Conservation (phyloP, 2,113 vertebrate species). For the Dolichallabes microphthalmus region DNA sequence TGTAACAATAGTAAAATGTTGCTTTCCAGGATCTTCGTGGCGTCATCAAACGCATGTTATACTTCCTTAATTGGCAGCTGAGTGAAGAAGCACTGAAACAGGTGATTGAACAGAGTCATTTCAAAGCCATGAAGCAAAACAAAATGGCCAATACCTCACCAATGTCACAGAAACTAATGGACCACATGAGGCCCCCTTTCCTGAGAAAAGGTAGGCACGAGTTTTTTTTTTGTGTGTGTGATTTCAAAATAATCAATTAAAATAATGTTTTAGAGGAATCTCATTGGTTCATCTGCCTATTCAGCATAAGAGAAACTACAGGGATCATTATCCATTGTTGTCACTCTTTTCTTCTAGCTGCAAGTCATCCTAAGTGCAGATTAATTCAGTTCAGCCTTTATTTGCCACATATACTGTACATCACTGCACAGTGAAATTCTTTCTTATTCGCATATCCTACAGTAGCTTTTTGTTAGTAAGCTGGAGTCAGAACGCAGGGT, state of each 20-base stretch:
- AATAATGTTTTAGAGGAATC: not conserved
- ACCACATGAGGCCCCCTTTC: slow-evolving; percentile 59
- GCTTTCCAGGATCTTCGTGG: slow-evolving; percentile 68
- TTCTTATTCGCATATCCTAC: too few relatives aligned
- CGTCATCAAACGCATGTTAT: slow-evolving; percentile 59
- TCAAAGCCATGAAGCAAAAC: slow-evolving; percentile 73
- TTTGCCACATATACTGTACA: too few relatives aligned
- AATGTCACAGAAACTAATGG: slow-evolving; percentile 49
- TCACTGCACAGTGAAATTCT: too few relatives aligned
- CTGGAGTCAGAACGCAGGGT: too few relatives aligned
- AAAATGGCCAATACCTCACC: slow-evolving; percentile 72
- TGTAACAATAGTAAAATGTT: not conserved
- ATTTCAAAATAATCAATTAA: not conserved
- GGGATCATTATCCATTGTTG: too few relatives aligned
- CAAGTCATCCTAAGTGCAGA: too few relatives aligned
- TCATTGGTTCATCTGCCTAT: not conserved
- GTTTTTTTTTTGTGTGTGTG: not conserved
- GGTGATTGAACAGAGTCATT: slow-evolving; percentile 67
- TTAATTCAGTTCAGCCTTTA: too few relatives aligned
- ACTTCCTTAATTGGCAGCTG: slow-evolving; percentile 67
- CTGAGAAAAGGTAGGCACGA: slow-evolving; percentile 71
- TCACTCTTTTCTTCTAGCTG: too few relatives aligned
- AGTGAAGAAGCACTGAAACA: slow-evolving; percentile 63
- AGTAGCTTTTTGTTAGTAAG: too few relatives aligned
- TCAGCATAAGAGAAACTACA: too few relatives aligned